Conservation (phyloP, 2,113 vertebrate genomes). For the Columba livia region DNA sequence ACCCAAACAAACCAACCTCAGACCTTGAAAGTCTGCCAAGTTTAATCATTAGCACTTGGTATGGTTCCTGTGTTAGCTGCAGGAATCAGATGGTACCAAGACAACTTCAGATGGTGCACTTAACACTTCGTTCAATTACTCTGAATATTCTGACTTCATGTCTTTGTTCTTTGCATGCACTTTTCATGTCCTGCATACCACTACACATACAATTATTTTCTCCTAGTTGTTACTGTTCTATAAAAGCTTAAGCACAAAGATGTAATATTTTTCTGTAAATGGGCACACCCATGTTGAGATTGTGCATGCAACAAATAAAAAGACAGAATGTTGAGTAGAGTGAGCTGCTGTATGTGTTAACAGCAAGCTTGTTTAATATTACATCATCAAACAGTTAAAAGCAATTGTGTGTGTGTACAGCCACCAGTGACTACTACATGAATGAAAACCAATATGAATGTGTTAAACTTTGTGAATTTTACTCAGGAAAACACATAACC, state of each 20-base stretch:
- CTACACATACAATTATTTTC: not conserved
- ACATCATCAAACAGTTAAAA: not conserved
- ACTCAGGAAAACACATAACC: not conserved
- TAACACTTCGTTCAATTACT: not conserved
- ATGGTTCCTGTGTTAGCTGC: not conserved
- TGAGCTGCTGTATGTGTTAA: not conserved
- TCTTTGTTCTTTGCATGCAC: not conserved
- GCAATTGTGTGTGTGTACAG: not conserved
- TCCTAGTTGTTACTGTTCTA: not conserved
- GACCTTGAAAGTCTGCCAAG: not conserved
- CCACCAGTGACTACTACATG: not conserved
- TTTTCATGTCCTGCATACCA: not conserved
- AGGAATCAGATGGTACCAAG: not conserved
- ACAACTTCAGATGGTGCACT: not conserved
- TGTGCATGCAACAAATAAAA: not conserved
- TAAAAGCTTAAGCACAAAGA: not conserved
- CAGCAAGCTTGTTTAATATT: not conserved
- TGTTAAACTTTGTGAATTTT: not conserved
- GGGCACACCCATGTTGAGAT: not conserved
- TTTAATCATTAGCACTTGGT: not conserved
- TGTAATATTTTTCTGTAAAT: not conserved
- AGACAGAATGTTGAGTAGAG: not conserved
- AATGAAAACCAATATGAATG: not conserved
- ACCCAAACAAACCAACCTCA: not conserved
- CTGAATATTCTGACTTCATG: not conserved